Percentiles rank a stretch among this genome's conserved stretches.
Conservation (phyloP, 2,888 invertebrate species). For the Plagodis pulveraria region DNA sequence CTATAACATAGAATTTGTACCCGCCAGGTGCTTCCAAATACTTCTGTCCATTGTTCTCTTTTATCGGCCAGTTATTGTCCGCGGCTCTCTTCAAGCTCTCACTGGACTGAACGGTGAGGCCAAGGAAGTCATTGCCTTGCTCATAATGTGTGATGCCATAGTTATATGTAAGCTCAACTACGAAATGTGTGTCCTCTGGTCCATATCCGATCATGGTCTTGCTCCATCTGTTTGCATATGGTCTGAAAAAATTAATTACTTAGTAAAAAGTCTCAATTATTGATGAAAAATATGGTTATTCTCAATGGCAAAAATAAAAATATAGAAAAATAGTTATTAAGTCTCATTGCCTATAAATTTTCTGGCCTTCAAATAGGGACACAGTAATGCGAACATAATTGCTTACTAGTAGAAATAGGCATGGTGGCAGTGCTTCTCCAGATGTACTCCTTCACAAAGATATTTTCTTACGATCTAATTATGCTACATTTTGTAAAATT, state of each 20-base stretch:
- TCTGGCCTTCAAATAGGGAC: too few species aligned
- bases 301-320: too few species aligned
- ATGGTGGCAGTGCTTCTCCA: too few species aligned
- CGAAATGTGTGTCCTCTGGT: conserved; percentile 97
- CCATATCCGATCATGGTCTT: conserved; percentile 99
- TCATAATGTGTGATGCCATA: conserved; percentile 96
- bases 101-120: conserved; percentile 92
- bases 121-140: conserved; percentile 95
- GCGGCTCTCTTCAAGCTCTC: conserved; percentile 91
- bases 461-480: too few species aligned
- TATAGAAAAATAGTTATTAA: too few species aligned
- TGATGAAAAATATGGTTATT: too few species aligned
- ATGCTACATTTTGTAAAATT: too few species aligned
- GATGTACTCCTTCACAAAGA: too few species aligned
- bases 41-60: conserved; percentile 85
- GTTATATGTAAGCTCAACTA: conserved; percentile 98
- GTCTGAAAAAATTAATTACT: conserved; percentile 83
- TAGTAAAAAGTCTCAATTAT: too few species aligned
- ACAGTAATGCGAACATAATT: too few species aligned
- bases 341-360: too few species aligned
- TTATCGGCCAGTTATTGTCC: conserved; percentile 89
- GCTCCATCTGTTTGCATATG: conserved; percentile 98
- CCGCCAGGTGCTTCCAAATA: conserved; percentile 95
- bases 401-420: too few species aligned
- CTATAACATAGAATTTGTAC: conserved; percentile 92